Conservation (phyloP, 2,888 invertebrate species). For the Lamellibrachia satsuma region DNA sequence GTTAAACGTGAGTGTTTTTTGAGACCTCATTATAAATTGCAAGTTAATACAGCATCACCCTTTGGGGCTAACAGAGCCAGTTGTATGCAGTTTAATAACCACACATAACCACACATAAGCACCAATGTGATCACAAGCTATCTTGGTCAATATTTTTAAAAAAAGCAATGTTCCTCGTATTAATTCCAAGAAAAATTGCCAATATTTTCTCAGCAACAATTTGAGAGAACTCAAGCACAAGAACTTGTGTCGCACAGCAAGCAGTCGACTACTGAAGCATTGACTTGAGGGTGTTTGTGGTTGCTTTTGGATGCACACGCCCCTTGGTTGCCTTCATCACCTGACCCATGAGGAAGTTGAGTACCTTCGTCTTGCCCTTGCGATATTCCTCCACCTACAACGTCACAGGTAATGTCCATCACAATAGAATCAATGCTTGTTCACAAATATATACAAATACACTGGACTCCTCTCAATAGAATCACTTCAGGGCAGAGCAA, state of each 20-base stretch:
- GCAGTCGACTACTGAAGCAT: background rate
- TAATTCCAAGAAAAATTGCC: background rate
- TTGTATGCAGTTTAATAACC: background rate
- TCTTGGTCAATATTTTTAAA: background rate
- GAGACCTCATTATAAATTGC: background rate
- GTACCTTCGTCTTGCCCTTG: conserved; percentile 35
- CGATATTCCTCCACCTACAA: conserved; percentile 34
- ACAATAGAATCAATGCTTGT: background rate
- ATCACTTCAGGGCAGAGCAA: no score
- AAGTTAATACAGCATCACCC: background rate
- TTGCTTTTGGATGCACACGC: conserved; percentile 28
- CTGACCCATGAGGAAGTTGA: conserved; percentile 38
- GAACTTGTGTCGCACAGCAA: background rate
- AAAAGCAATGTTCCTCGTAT: background rate
- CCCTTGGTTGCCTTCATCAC: conserved; percentile 31
- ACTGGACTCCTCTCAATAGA: no score
- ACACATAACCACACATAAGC: background rate
- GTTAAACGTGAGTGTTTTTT: no score
- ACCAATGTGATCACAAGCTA: background rate
- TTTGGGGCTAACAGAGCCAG: background rate
- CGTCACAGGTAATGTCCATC: background rate
- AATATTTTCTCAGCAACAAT: background rate
- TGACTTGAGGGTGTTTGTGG: background rate
- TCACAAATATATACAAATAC: no score
- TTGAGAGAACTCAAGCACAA: background rate